Conservation (phyloP, 2,888 invertebrate species). For the Globia sparganii region DNA sequence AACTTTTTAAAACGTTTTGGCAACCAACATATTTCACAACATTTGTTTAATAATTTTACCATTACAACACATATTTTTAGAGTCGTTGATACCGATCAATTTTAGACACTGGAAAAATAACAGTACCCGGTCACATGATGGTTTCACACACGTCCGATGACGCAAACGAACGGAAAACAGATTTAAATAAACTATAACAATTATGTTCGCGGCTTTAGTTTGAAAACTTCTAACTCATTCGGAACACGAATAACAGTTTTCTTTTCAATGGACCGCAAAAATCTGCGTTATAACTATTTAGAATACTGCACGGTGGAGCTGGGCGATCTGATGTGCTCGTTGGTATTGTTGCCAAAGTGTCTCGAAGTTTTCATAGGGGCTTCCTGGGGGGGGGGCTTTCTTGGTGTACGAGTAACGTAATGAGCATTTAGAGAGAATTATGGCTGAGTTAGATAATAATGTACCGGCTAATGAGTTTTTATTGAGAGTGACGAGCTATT, state of each 20-base stretch:
- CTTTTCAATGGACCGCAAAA: constrained; percentile 78
- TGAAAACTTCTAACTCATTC: constrained; percentile 76
- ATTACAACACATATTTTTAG: constrained; percentile 65
- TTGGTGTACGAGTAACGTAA: constrained; percentile 51
- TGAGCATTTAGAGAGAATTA: constrained; percentile 33
- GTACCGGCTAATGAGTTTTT: constrained; percentile 34
- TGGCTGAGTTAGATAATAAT: constrained; percentile 33
- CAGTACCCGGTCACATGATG: constrained; percentile 84
- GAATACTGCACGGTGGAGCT: constrained; percentile 64
- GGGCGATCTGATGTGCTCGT: constrained; percentile 58
- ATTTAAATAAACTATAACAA: constrained; percentile 86
- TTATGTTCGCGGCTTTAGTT: constrained; percentile 76
- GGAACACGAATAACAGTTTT: constrained; percentile 76
- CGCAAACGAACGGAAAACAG: constrained; percentile 80
- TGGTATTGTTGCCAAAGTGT: constrained; percentile 67
- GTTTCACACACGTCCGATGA: constrained; percentile 77
- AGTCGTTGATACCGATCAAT: constrained; percentile 69
- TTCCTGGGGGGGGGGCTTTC: no score
- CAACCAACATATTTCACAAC: constrained; percentile 65
- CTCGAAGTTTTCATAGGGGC: constrained; percentile 62
- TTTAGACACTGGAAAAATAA: constrained; percentile 80
- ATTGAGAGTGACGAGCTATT: constrained; percentile 43
- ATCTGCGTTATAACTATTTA: constrained; percentile 73
- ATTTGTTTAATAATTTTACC: constrained; percentile 65
- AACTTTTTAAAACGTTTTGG: constrained; percentile 49